Conservation (phyloP, 2,888 invertebrate species). For the Neocrepidodera transversa region DNA sequence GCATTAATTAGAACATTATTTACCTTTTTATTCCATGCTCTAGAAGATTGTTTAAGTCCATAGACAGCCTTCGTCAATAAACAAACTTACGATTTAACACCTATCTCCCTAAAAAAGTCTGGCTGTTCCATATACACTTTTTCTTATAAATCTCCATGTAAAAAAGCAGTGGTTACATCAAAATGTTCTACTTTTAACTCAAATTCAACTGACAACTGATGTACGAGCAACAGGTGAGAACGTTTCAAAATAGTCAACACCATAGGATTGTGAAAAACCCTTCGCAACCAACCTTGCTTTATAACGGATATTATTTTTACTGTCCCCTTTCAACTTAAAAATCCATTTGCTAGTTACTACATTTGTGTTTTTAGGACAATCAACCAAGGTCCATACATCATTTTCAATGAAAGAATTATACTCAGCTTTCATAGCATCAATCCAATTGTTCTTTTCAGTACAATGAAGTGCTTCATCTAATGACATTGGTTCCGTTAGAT, state of each 20-base stretch:
- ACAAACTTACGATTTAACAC: slow-evolving; percentile 2
- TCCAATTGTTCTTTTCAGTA: too few species aligned
- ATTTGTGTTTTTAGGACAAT: neutral
- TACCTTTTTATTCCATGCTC: slow-evolving; percentile 30
- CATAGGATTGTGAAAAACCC: slow-evolving; percentile 43
- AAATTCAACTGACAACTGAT: too few species aligned
- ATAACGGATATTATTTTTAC: slow-evolving; percentile 36
- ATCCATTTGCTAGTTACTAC: slow-evolving; percentile 30
- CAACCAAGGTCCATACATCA: neutral
- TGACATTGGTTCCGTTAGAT: too few species aligned
- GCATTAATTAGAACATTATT: neutral
- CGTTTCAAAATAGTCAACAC: slow-evolving; percentile 46
- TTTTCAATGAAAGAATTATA: neutral
- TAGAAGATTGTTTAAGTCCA: slow-evolving; percentile 38
- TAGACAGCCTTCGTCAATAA: slow-evolving; percentile 35
- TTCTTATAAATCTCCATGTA: slow-evolving; percentile 39
- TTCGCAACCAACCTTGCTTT: slow-evolving; percentile 48
- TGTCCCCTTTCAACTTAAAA: slow-evolving; percentile 38
- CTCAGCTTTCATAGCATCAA: neutral
- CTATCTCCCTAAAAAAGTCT: neutral
- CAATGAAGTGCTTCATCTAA: too few species aligned
- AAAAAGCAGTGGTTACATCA: slow-evolving; percentile 38
- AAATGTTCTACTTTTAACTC: slow-evolving; percentile 43
- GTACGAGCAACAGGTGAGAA: slow-evolving; percentile 42
- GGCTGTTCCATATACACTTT: slow-evolving; percentile 19